phyloP scores from a whole-genome alignment of 1,140 invertebrate species.

The Venustaconcha ellipsiformis region DNA sequence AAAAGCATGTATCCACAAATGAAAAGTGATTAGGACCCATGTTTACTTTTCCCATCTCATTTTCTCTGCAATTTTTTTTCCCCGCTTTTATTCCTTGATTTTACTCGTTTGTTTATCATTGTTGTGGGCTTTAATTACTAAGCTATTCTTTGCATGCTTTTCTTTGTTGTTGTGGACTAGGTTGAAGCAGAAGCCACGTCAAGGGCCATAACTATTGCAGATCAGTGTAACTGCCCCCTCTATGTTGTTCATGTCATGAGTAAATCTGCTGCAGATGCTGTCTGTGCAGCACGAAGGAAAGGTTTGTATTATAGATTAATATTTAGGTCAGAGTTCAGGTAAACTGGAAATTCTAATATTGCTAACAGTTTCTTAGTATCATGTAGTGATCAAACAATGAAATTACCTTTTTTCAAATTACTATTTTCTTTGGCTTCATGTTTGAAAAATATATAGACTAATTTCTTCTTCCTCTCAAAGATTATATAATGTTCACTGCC shows the following conservation, averaged over 20 bases:
- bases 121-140: too few species aligned
- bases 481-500: too few species aligned
- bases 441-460: too few species aligned
- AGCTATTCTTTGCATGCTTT: not conserved
- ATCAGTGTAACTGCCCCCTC: slow-evolving; percentile 89
- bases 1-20: too few species aligned
- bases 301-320: slow-evolving; percentile 66
- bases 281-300: slow-evolving; percentile 79
- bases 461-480: too few species aligned
- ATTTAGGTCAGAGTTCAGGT: not conserved
- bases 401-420: too few species aligned
- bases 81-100: slow-evolving; percentile 7
- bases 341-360: not conserved
- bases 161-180: slow-evolving; percentile 40
- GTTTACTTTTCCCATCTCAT: not conserved
- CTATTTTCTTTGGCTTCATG: too few species aligned
- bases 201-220: slow-evolving; percentile 92
- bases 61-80: slow-evolving; percentile 22
- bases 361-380: too few species aligned
- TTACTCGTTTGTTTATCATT: not conserved
- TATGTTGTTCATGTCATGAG: slow-evolving; percentile 99
- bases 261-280: slow-evolving; percentile 84
- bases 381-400: too few species aligned
- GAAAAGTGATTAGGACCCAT: too few species aligned
- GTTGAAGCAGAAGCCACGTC: slow-evolving; percentile 97